Evolutionary conservation across 2,888 invertebrate species (phyloP).

Genomic region (Nyleta sp.): DNA sequence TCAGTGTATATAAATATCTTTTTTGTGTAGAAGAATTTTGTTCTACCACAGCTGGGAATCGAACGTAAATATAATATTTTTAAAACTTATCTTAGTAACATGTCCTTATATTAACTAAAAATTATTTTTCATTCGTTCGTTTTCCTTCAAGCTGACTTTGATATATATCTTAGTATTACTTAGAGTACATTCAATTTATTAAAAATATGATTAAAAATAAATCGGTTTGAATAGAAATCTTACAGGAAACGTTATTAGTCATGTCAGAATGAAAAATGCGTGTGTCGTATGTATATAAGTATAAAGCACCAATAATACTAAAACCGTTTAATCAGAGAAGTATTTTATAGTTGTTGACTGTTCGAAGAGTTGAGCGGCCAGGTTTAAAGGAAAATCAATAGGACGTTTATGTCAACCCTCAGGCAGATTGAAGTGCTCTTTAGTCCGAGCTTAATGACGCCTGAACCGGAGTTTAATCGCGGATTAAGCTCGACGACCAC

Average conservation of each 20-base stretch:
- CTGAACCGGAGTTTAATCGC: slow-evolving; percentile 78
- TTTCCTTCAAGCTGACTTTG: no score
- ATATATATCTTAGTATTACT: no score
- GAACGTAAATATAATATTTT: no score
- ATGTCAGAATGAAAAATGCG: slow-evolving; percentile 19
- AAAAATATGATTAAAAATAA: no score
- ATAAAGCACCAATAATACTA: slow-evolving; percentile 51
- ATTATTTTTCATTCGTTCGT: no score
- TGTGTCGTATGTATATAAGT: slow-evolving; percentile 38
- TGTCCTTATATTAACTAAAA: no score
- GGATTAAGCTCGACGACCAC: slow-evolving; percentile 76
- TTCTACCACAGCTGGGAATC: no score
- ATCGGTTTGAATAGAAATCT: neutral
- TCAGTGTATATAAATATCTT: no score
- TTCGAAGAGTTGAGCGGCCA: slow-evolving; percentile 73
- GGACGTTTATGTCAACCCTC: slow-evolving; percentile 74
- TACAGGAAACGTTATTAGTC: slow-evolving; percentile 13
- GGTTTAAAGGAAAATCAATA: slow-evolving; percentile 79
- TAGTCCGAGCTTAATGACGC: slow-evolving; percentile 79
- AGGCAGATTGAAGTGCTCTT: slow-evolving; percentile 77
- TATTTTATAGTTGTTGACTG: slow-evolving; percentile 70
- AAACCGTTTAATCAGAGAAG: slow-evolving; percentile 61
- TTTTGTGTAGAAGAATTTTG: no score
- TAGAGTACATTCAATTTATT: no score
- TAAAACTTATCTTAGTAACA: no score